Conservation (phyloP, 2,113 vertebrate genomes). For the Madoqua kirkii region DNA sequence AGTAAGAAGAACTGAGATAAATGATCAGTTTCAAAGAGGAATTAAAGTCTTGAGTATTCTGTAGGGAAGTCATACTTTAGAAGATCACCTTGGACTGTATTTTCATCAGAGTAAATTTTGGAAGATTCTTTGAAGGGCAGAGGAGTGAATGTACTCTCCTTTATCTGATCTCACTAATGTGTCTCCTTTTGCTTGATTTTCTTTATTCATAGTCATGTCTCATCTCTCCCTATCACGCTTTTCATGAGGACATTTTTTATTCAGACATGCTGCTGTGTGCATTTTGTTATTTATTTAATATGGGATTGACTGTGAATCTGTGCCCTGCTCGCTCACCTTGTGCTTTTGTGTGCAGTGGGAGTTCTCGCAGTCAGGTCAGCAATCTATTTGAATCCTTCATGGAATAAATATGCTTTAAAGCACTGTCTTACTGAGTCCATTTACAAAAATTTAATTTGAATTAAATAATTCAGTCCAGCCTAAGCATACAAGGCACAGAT, state of each 20-base stretch:
- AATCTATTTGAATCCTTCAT: background rate
- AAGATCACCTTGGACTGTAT: constrained; percentile 4
- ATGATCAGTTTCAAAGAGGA: background rate
- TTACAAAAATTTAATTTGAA: constrained; percentile 28
- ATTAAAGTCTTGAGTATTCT: constrained; percentile 13
- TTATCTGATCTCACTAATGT: background rate
- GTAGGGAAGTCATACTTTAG: background rate
- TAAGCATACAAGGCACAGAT: background rate
- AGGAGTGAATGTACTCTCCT: background rate
- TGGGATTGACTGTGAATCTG: background rate
- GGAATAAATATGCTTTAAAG: background rate
- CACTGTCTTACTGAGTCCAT: background rate
- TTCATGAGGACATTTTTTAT: background rate
- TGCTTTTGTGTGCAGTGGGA: background rate
- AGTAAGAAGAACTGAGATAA: constrained; percentile 31
- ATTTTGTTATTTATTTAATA: background rate
- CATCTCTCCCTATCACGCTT: background rate
- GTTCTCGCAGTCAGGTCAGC: background rate
- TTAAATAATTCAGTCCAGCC: background rate
- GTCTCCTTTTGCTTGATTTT: background rate
- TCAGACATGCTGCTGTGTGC: background rate
- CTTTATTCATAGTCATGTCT: background rate
- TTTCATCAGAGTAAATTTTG: background rate
- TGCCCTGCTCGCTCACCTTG: background rate
- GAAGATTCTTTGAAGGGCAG: background rate